Percentiles rank a stretch among this genome's conserved stretches.
Evolutionary conservation across 2,888 invertebrate genomes (phyloP).

Genomic region (Hyles lineata): DNA sequence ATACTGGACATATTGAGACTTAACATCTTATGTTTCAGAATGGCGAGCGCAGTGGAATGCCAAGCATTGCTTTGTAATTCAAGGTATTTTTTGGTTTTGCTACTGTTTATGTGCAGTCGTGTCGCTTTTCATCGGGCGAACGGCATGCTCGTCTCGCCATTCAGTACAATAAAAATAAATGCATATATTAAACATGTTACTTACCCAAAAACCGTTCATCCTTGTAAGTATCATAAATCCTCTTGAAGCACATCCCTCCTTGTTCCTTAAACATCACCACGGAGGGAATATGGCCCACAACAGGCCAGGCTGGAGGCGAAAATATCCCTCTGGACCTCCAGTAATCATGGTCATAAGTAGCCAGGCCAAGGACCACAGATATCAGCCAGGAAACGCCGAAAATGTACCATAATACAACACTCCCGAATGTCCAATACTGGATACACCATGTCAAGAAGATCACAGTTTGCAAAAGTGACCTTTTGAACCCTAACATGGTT

Average conservation of each 20-base stretch:
- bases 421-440: constrained; percentile 65
- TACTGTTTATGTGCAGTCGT: too few relatives aligned
- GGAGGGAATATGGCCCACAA: constrained; percentile 74
- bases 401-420: constrained; percentile 57
- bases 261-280: constrained; percentile 76
- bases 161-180: too few relatives aligned
- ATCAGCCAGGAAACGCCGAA: constrained; percentile 50
- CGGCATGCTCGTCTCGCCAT: too few relatives aligned
- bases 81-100: too few relatives aligned
- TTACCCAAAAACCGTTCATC: constrained; percentile 71
- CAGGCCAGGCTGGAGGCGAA: constrained; percentile 71
- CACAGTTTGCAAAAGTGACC: constrained; percentile 56
- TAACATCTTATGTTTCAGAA: too few relatives aligned
- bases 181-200: constrained; percentile 35
- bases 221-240: constrained; percentile 72
- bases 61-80: too few relatives aligned
- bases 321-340: constrained; percentile 71
- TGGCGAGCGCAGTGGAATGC: too few relatives aligned
- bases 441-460: constrained; percentile 60
- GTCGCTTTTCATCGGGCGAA: too few relatives aligned
- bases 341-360: constrained; percentile 77
- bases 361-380: constrained; percentile 55
- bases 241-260: constrained; percentile 76
- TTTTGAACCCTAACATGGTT: constrained; percentile 78
- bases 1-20: too few relatives aligned